These are phyloP conservation scores for Lepidurus arcticus DNA, from an alignment of 1,140 invertebrate genomes.

Conservation along the genomic window DNA sequence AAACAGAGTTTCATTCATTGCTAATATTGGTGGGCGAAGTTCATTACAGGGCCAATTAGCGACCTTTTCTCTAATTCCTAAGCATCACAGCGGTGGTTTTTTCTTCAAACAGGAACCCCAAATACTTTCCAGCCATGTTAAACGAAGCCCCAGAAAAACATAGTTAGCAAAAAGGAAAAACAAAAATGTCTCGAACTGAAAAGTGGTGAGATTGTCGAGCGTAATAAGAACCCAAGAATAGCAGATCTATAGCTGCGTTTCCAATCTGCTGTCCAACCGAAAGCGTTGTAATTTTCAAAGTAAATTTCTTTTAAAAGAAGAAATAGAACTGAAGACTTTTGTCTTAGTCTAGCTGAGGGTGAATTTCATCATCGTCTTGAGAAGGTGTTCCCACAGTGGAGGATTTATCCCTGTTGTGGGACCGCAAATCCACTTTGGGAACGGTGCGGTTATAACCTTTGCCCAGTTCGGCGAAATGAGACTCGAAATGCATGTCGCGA, in stretches of 20 bases:
- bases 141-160: background rate
- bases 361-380: background rate
- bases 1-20: background rate
- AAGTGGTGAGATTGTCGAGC: background rate
- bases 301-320: background rate
- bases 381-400: background rate
- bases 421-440: too few species aligned
- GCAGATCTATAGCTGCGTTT: slow-evolving; percentile 2
- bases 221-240: background rate
- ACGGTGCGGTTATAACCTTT: background rate
- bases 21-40: background rate
- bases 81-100: background rate
- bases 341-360: background rate
- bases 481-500: slow-evolving; percentile 64
- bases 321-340: background rate
- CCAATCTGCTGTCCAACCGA: background rate
- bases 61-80: background rate
- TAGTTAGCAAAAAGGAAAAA: background rate
- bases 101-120: background rate
- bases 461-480: background rate
- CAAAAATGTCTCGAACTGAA: background rate
- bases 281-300: background rate
- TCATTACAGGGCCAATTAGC: background rate
- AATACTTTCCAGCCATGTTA: background rate
- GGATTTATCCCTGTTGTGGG: background rate